Base-by-base conservation (phyloP, 2,113 vertebrate species). In the Rhea pennata region DNA sequence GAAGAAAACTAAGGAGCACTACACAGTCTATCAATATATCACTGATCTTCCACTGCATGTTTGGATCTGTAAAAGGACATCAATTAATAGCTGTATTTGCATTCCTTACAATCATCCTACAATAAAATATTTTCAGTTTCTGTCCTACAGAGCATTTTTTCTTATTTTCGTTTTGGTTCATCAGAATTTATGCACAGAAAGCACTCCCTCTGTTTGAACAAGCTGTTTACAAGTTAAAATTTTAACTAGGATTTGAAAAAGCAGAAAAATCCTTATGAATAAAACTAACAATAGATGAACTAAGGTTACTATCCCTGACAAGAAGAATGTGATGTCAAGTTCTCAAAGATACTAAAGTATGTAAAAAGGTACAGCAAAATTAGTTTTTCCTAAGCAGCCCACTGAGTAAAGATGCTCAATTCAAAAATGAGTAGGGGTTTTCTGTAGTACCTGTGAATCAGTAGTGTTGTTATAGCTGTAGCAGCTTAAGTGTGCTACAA, bases 51-150 rank as follows among this genome's bases (percentile, higher is more conserved):
- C 56, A 59, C 56, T 33, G 31, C 56, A 59, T 33, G 56, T 59
- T 59, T 59, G 56, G 56, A 59, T 59, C 56, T 10, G 31, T 21
- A 59, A 59, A 17, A 59, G 31, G 56, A 59, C 29, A 59, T 59
- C 16, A 33, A 33, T 33, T 59, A 59, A 59, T 31, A 59, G 56
- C 56, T 33, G 56, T 33, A 59, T 59, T 59, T 59, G 56, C 29
- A 59, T 33, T 33, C 29, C 19, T 33, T 31, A 17, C 56, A 59
- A 59, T 33, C 16, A 6, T 59, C 29, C 29, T 59, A 59, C 29
- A 59, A 33, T 59, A 33, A 59, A 59, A 59, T 91, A 87, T 78
- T 95, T 96, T 95, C 94, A 58, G 74, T 95, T 97, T 96, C 91
- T 79, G 17, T 94, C 94, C 40, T 72, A 36, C 12, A 44, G 56